Evolutionary conservation across 2,797 vertebrate species (phyloP), one percentile per base, ranked within the genome.

Genomic region (Propithecus deckenii): DNA sequence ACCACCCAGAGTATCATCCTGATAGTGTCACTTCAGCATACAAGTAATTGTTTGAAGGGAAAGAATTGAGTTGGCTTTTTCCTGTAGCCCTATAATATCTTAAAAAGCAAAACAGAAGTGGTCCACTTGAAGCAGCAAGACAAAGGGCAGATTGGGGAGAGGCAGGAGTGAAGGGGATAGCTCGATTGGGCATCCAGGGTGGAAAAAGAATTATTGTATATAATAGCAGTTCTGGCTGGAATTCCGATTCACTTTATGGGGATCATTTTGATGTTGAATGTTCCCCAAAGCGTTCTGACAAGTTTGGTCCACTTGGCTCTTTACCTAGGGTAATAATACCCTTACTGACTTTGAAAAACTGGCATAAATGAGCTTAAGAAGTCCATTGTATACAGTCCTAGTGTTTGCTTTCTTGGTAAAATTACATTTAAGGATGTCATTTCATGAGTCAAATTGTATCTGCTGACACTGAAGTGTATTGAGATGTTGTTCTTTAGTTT

Each of bases 401-500:
- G 93, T 97, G 95, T 98, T 98, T 97, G 95, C 96, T 90, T 98
- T 92, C 92, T 97, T 85, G 94, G 95, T 97, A 95, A 92, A 96
- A 93, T 91, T 92, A 94, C 96, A 89, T 96, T 95, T 98, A 97
- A 97, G 91, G 94, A 96, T 97, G 84, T 97, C 93, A 97, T 97
- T 97, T 96, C 92, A 95, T 97, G 83, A 97, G 71, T 98, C 97
- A 97, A 97, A 96, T 98, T 91, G 97, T 96, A 94, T 98, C 97
- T 97, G 96, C 92, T 97, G 92, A 95, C 95, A 96, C 95, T 96
- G 94, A 97, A 97, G 96, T 97, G 96, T 97, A 97, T 97, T 98
- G 97, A 96, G 95, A 97, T 98, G 86, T 97, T 97, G 97, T 98
- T 98, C 96, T 95, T 97, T 97, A 98, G 96, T 97, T 97, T 96